phyloP scores from a whole-genome alignment of 2,797 vertebrate species.

The Coluber constrictor region DNA sequence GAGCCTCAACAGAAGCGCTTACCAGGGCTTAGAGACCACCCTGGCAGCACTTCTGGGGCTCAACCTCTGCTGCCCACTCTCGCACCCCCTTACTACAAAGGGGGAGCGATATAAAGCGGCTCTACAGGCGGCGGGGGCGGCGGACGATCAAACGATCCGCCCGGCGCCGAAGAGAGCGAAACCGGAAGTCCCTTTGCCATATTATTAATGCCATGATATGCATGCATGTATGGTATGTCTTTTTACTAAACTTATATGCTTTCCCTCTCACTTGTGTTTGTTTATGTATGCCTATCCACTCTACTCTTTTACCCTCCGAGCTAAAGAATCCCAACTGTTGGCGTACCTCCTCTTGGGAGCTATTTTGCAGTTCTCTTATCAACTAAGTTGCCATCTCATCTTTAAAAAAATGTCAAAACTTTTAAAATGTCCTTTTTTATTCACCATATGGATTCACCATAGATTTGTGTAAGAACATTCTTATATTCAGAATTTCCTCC shows the following conservation, averaged over 20 bases:
- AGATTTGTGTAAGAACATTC: not conserved
- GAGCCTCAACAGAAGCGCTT: no score
- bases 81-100: no score
- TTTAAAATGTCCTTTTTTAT: not conserved
- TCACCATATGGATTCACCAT: not conserved
- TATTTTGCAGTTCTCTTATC: not conserved
- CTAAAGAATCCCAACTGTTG: not conserved
- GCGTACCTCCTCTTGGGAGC: not conserved
- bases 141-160: no score
- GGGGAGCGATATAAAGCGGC: no score
- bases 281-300: not conserved
- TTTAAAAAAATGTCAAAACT: not conserved
- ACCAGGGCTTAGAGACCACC: no score
- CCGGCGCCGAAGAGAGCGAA: no score
- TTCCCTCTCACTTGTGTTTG: not conserved
- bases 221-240: not conserved
- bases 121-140: no score
- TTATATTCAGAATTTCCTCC: not conserved
- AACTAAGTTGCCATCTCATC: not conserved
- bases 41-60: no score
- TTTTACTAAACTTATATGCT: not conserved
- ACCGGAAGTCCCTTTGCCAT: no score
- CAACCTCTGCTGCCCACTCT: no score
- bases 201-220: not conserved
- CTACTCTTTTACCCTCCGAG: not conserved